Evolutionary conservation across 2,113 vertebrate species (phyloP).

Genomic region (Casuarius casuarius): DNA sequence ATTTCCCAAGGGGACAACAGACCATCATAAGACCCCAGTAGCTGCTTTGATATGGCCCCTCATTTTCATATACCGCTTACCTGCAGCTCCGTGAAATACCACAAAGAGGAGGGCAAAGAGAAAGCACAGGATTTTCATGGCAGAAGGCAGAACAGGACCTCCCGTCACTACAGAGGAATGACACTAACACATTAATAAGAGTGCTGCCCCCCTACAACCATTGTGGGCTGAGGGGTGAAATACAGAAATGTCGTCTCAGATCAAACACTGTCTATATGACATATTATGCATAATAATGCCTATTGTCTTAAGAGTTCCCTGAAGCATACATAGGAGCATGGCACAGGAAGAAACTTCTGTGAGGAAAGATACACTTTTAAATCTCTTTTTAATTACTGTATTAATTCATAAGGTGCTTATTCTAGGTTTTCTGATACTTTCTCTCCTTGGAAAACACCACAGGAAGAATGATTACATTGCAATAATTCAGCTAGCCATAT

Average conservation of each 20-base stretch:
- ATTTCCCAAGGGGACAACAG: background rate
- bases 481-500: background rate
- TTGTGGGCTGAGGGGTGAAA: background rate
- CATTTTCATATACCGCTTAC: background rate
- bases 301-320: background rate
- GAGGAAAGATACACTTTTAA: background rate
- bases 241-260: background rate
- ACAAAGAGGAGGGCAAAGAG: slow-evolving; percentile 31
- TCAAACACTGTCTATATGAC: rapidly evolving
- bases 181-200: background rate
- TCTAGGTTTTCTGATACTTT: background rate
- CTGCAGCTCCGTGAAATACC: background rate
- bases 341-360: background rate
- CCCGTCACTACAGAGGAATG: background rate
- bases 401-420: background rate
- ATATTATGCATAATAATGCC: rapidly evolving
- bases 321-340: rapidly evolving
- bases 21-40: background rate
- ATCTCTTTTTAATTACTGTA: background rate
- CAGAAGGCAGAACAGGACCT: background rate
- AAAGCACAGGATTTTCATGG: slow-evolving; percentile 51
- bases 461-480: background rate
- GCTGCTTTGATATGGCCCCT: background rate
- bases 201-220: background rate
- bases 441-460: background rate